Percentiles rank a stretch among this genome's conserved stretches.
These are phyloP conservation scores for Podabrus alpinus DNA, from an alignment of 2,888 invertebrate genomes.

Conservation along the genomic window DNA sequence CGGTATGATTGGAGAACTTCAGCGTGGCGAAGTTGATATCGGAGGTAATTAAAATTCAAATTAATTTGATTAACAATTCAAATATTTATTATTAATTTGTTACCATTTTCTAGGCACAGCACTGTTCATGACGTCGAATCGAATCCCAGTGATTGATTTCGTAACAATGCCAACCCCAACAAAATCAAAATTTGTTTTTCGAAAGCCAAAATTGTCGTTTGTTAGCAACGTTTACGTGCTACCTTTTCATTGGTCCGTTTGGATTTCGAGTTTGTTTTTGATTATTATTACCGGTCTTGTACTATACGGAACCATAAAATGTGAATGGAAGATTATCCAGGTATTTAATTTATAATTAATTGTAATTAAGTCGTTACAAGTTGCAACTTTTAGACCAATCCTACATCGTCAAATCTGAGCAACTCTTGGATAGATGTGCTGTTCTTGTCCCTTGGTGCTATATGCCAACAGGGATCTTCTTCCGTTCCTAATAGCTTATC, in stretches of 20 bases:
- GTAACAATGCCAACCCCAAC: slow-evolving; percentile 71
- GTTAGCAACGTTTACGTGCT: slow-evolving; percentile 72
- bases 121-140: slow-evolving; percentile 66
- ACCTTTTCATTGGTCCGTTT: slow-evolving; percentile 69
- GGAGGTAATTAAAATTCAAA: slow-evolving; percentile 11
- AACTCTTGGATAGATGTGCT: slow-evolving; percentile 59
- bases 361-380: no score
- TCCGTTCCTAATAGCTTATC: slow-evolving; percentile 56
- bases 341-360: not conserved
- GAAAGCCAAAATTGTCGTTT: slow-evolving; percentile 71
- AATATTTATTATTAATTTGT: not conserved
- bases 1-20: slow-evolving; percentile 68
- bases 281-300: slow-evolving; percentile 56
- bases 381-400: slow-evolving; percentile 22
- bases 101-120: slow-evolving; percentile 60
- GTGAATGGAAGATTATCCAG: slow-evolving; percentile 48
- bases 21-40: slow-evolving; percentile 60
- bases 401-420: slow-evolving; percentile 29
- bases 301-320: slow-evolving; percentile 52
- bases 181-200: slow-evolving; percentile 71
- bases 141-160: slow-evolving; percentile 67
- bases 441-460: slow-evolving; percentile 62
- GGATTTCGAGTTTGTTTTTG: slow-evolving; percentile 62
- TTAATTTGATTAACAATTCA: no score
- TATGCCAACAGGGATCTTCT: slow-evolving; percentile 64